Evolutionary conservation across 2,888 invertebrate species (phyloP), one percentile per base, ranked within the genome.

Genomic region (Lasioglossum zephyrum): DNA sequence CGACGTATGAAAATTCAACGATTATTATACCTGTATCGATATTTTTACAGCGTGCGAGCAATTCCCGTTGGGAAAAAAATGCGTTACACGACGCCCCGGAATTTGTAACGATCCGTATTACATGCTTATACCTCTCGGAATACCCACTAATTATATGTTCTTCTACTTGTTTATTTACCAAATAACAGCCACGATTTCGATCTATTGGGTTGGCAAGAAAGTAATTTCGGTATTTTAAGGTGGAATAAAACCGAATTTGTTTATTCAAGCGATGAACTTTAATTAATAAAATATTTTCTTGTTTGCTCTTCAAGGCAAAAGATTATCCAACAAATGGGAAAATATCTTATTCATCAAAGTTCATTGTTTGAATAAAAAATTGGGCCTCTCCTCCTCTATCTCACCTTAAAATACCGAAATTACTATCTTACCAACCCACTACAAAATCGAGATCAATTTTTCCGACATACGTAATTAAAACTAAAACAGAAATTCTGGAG

Each of bases 1-100:
- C 44, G 41, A 39, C 73, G 49, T 77, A 85, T 86, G 81, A 86
- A 86, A 77, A 78, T 78, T 79, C 84, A 83, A 83, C 85, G 86
- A 81, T 84, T 79, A 86, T 81, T 86, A 86, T 73, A 49, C 66
- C 18, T 70, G 85, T 53, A 70, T 60, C 76, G 49, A 60, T 22
- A 85, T 84, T 84, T 85, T 85, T 85, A 77, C 57, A 73, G 53
- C 73, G 73, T 18, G 49, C 11, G 41, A 73, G 73, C n/a, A 2
- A 26, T 47, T 39, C 47, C 4, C 39, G n/a, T 1, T 2, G 49
- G 60, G 31, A 1, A 31, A n/a, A 63, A 79, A 79, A 79, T 73
- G 0, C 75, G 63, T 53, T 60, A 66, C 36, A 0, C 39, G 69
- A 41, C 60, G 60, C 26, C 49, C 49, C 1, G 49, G 66, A 44